Evolutionary conservation across 35 echinoderm and acorn worm species (phyloP).

Genomic region (Apostichopus californicus): DNA sequence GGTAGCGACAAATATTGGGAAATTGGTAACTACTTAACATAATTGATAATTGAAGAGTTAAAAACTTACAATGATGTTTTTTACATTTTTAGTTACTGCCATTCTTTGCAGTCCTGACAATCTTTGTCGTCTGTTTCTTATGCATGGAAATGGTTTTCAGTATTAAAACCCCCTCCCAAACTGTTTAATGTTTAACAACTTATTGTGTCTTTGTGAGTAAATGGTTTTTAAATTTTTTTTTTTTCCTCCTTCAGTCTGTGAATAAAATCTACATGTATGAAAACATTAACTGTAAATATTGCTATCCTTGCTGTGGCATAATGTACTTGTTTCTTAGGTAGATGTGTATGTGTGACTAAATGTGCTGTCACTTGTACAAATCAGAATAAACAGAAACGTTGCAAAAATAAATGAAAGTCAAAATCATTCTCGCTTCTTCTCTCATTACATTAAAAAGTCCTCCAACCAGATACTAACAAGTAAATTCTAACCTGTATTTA

Average conservation of each 20-base stretch:
- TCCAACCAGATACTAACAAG: no score
- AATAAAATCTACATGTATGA: not conserved
- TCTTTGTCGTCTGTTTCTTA: no score
- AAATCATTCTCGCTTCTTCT: not conserved
- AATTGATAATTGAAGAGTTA: no score
- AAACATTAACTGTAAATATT: conserved; percentile 5
- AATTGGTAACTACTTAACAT: no score
- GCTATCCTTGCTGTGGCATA: conserved; percentile 14
- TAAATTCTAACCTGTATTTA: no score
- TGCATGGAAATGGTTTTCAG: no score
- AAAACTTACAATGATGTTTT: no score
- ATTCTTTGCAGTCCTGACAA: no score
- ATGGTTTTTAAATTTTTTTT: not conserved
- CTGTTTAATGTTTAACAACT: no score
- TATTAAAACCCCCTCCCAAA: no score
- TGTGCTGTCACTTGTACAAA: conserved; percentile 25
- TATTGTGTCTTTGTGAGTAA: not conserved
- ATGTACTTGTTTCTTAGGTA: conserved; percentile 9
- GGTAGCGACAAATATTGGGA: no score
- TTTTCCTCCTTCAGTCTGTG: not conserved
- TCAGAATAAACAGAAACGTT: conserved; percentile 15
- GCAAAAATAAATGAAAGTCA: conserved; percentile 16
- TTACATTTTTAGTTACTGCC: no score
- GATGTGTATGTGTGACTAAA: conserved; percentile 14
- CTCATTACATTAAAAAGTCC: not conserved